phyloP scores from a whole-genome alignment of 2,797 vertebrate genomes.

The Paratrypauchen microcephalus region DNA sequence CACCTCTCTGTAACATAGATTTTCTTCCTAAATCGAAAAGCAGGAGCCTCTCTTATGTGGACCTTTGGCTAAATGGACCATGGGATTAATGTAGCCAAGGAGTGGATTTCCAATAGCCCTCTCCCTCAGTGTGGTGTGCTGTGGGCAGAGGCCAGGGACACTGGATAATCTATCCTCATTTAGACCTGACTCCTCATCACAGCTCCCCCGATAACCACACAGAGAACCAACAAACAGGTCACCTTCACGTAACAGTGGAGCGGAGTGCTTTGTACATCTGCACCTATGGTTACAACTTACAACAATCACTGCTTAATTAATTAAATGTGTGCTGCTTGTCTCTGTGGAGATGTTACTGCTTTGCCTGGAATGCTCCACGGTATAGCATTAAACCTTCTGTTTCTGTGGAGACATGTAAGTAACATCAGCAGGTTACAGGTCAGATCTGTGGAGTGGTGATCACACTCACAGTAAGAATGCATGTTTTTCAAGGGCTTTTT shows the following conservation, averaged over 20 bases:
- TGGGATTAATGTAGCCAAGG: slow-evolving; percentile 76
- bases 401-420: too few relatives aligned
- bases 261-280: too few relatives aligned
- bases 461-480: too few relatives aligned
- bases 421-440: too few relatives aligned
- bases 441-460: too few relatives aligned
- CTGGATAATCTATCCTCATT: slow-evolving; percentile 77
- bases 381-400: too few relatives aligned
- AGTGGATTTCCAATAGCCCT: slow-evolving; percentile 77
- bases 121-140: slow-evolving; percentile 52
- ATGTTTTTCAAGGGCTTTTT: too few relatives aligned
- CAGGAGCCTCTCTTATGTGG: slow-evolving; percentile 53
- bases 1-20: slow-evolving; percentile 40
- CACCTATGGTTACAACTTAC: too few relatives aligned
- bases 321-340: too few relatives aligned
- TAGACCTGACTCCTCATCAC: slow-evolving; percentile 71
- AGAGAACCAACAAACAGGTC: slow-evolving; percentile 42
- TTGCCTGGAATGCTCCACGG: too few relatives aligned
- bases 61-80: slow-evolving; percentile 72
- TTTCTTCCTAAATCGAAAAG: slow-evolving; percentile 60
- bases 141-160: slow-evolving; percentile 69
- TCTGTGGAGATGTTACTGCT: too few relatives aligned
- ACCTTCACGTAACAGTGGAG: slow-evolving; percentile 60
- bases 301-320: not conserved
- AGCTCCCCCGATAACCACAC: slow-evolving; percentile 18